phyloP scores from a whole-genome alignment of 1,140 invertebrate species.

The Pantala flavescens region DNA sequence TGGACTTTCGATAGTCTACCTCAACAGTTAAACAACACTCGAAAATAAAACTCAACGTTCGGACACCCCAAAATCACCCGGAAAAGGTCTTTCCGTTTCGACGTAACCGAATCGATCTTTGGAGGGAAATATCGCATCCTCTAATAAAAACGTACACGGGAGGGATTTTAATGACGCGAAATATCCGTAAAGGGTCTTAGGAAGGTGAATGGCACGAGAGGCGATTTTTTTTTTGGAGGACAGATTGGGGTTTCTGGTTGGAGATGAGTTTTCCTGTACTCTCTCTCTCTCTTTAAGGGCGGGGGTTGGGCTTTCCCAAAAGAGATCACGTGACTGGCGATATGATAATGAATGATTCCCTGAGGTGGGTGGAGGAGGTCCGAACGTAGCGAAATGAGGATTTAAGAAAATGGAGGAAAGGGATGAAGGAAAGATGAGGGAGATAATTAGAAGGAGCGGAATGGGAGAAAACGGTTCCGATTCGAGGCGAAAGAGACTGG shows the following conservation, averaged over 20 bases:
- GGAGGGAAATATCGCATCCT: too few relatives aligned
- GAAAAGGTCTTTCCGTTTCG: too few relatives aligned
- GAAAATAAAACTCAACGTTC: too few relatives aligned
- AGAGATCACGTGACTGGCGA: neutral
- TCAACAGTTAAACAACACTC: too few relatives aligned
- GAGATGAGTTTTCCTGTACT: neutral
- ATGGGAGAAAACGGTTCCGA: neutral
- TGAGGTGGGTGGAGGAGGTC: neutral
- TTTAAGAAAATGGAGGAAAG: neutral
- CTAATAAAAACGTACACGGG: too few relatives aligned
- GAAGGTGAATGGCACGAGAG: too few relatives aligned
- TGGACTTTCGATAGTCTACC: too few relatives aligned
- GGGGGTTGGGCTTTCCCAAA: neutral
- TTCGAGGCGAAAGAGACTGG: neutral
- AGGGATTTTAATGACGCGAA: too few relatives aligned
- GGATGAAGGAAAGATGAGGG: neutral
- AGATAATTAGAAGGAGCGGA: neutral
- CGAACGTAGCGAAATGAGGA: neutral
- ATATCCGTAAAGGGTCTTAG: too few relatives aligned
- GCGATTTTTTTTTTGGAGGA: neutral
- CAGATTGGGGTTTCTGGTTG: neutral
- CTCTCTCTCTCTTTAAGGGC: neutral
- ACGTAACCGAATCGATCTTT: too few relatives aligned
- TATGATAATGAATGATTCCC: neutral
- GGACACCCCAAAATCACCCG: too few relatives aligned